These are phyloP conservation scores for Zaprionus vittiger DNA, from an alignment of 1,140 invertebrate species.

Conservation along the genomic window DNA sequence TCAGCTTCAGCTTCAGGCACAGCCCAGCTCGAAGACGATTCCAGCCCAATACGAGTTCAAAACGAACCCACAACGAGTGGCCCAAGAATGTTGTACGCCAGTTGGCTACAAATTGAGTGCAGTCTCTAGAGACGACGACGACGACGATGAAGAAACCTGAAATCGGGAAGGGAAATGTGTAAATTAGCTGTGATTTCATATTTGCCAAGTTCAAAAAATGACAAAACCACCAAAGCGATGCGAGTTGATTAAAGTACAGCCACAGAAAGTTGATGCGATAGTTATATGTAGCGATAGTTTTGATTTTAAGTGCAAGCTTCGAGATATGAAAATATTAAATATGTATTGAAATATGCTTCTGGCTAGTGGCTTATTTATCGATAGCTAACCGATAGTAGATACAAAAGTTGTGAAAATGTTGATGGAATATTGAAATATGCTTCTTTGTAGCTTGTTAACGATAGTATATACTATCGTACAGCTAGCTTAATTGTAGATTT, in stretches of 20 bases:
- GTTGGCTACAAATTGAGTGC: constrained; percentile 62
- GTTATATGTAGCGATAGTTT: background rate
- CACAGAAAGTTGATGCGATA: background rate
- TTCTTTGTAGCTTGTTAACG: background rate
- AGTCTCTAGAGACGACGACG: background rate
- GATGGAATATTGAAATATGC: no score
- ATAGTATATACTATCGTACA: background rate
- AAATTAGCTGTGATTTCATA: constrained; percentile 76
- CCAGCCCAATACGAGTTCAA: background rate
- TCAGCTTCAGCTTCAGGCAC: background rate
- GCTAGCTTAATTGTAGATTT: background rate
- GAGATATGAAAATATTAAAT: no score
- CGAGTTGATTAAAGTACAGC: background rate
- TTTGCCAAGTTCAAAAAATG: constrained; percentile 57
- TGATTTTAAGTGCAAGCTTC: background rate
- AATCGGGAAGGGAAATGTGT: constrained; percentile 52
- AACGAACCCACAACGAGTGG: constrained; percentile 9
- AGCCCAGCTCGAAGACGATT: background rate
- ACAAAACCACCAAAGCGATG: constrained; percentile 9
- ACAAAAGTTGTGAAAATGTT: background rate
- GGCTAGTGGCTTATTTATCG: background rate
- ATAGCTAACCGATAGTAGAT: background rate
- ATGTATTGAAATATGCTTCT: background rate
- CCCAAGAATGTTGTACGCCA: constrained; percentile 53
- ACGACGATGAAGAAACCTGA: constrained; percentile 10